Conservation (phyloP, 2,888 invertebrate species). For the Acronicta psi region DNA sequence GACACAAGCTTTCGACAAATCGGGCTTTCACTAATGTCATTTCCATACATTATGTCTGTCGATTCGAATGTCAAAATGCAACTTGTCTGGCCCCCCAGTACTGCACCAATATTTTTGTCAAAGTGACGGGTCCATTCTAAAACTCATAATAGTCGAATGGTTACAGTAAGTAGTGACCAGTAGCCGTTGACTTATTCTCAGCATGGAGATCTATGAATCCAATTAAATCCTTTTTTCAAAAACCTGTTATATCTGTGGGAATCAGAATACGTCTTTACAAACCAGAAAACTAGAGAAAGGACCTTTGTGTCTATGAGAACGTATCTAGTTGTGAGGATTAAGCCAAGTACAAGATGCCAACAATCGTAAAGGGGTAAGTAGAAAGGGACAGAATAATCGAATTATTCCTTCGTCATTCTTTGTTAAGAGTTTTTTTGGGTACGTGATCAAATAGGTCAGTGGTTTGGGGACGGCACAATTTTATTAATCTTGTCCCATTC, state of each 20-base stretch:
- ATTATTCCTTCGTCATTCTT: constrained; percentile 39
- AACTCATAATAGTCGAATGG: constrained; percentile 36
- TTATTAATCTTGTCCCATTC: constrained; percentile 51
- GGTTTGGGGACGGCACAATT: constrained; percentile 53
- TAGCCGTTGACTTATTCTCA: constrained; percentile 42
- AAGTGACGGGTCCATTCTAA: constrained; percentile 36
- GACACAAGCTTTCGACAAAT: no score
- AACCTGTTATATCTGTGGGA: constrained; percentile 68
- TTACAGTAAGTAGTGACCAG: constrained; percentile 33
- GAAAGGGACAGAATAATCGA: constrained; percentile 55
- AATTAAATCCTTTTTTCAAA: constrained; percentile 50
- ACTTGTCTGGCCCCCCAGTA: no score
- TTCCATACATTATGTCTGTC: no score
- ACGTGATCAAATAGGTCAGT: constrained; percentile 52
- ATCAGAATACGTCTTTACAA: constrained; percentile 62
- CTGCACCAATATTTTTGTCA: constrained; percentile 23
- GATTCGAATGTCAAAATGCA: no score
- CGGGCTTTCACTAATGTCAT: no score
- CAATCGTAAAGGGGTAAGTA: constrained; percentile 63
- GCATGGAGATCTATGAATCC: constrained; percentile 46
- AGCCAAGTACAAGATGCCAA: constrained; percentile 59
- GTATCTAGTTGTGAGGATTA: constrained; percentile 68
- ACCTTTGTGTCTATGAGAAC: constrained; percentile 73
- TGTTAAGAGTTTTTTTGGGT: constrained; percentile 24
- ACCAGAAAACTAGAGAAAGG: constrained; percentile 74